Conservation (phyloP, 2,888 invertebrate species). For the Spilarctia lutea region DNA sequence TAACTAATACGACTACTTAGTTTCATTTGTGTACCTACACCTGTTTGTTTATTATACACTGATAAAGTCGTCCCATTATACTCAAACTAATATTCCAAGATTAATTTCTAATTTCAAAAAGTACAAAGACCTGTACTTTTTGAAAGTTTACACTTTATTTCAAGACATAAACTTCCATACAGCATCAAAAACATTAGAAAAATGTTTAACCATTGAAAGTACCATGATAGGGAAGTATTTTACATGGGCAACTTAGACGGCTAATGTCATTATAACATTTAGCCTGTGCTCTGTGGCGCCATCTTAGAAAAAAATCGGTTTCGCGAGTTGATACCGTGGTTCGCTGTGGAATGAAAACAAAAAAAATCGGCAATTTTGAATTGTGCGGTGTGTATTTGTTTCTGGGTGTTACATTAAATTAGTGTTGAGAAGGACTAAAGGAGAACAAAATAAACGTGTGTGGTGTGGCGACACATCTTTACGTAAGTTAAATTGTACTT, state of each 20-base stretch:
- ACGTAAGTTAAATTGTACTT: constrained; percentile 45
- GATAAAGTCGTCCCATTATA: no score
- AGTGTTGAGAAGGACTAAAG: constrained; percentile 19
- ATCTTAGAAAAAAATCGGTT: constrained; percentile 54
- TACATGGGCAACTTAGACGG: constrained; percentile 29
- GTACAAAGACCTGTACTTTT: background rate
- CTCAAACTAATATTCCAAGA: no score
- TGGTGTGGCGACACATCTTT: constrained; percentile 47
- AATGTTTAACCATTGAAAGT: background rate
- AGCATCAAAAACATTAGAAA: background rate
- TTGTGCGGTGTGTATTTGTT: constrained; percentile 51
- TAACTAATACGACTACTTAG: no score
- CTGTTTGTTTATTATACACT: no score
- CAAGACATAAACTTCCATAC: background rate
- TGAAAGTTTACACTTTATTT: background rate
- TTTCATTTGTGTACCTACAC: no score
- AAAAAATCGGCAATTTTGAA: constrained; percentile 47
- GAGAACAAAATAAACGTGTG: constrained; percentile 22
- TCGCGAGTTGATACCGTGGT: constrained; percentile 59
- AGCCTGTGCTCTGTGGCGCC: constrained; percentile 58
- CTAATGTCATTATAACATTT: constrained; percentile 44
- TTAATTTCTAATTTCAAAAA: background rate
- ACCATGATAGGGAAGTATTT: background rate
- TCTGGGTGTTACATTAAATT: constrained; percentile 39
- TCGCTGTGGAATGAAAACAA: constrained; percentile 57